Evolutionary conservation across 2,888 invertebrate species (phyloP).

Genomic region (Tetragonisca angustula): DNA sequence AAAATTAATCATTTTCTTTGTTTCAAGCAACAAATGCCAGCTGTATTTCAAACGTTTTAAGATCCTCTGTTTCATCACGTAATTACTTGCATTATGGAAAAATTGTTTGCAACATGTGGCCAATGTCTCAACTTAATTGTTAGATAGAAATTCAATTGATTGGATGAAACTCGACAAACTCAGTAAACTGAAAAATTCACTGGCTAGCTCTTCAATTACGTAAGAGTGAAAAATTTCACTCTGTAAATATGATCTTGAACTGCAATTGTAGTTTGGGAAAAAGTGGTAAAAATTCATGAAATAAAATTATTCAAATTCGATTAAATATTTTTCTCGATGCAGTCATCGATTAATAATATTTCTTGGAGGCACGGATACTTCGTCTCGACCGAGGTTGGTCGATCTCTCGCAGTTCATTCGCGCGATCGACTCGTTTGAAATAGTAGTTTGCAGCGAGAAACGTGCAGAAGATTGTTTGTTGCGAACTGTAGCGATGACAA

Average conservation of each 20-base stretch:
- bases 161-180: not conserved
- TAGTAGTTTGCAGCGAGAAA: conserved; percentile 72
- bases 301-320: not conserved
- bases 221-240: not conserved
- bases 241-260: not conserved
- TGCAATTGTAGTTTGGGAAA: not conserved
- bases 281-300: not conserved
- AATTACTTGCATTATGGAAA: conserved; percentile 4
- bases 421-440: conserved; percentile 46
- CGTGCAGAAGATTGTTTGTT: conserved; percentile 67
- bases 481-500: conserved; percentile 75
- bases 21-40: not conserved
- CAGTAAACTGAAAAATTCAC: not conserved
- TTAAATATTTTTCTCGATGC: not conserved
- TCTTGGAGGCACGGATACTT: not conserved
- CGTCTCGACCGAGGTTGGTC: not conserved
- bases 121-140: not conserved
- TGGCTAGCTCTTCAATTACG: not conserved
- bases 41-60: no score
- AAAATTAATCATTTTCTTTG: not conserved
- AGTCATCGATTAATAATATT: not conserved
- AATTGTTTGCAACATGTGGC: not conserved
- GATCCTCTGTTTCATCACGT: no score
- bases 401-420: conserved; percentile 4
- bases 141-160: not conserved